Evolutionary conservation across 2,797 vertebrate genomes (phyloP), one percentile per base, ranked within the genome.

Genomic region (Trachops cirrhosus): DNA sequence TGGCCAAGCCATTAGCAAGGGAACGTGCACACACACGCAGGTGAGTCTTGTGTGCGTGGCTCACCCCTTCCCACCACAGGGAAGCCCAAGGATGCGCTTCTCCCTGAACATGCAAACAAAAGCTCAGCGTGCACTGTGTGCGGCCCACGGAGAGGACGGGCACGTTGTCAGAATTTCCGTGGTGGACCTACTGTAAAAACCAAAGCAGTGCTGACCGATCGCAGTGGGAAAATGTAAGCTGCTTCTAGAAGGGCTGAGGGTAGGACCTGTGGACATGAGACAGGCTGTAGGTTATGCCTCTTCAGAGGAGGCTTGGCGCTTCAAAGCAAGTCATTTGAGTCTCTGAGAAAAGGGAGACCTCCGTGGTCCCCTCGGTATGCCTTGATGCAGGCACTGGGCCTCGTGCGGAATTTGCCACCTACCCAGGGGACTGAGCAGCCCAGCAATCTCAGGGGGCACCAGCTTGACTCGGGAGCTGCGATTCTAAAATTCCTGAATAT

Each of bases 251-350:
- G 89, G 77, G 34, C 75, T 57, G 32, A 78, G 57, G 6, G 18
- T n/a, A 39, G 9, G 22, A 10, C 54, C 21, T 54, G 32, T n/a
- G 22, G 39, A 74, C 3, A 11, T 18, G 14, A 15, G 71, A 5
- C 11, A 39, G 50, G 5, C n/a, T 95, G 34, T 67, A 70, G 78
- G 71, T 71, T 32, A 86, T 15, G 24, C 41, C 57, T 86, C 26
- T 44, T 89, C 37, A 12, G 48, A 73, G 52, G 94, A 62, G 14
- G 18, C 6, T 67, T 48, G 52, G 39, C 22, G 44, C 46, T 37
- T 92, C 52, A 83, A 67, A 94, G 75, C 39, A 70, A 82, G 68
- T 89, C 67, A 6, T 82, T 94, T 4, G 6, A 77, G 37, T 77
- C 64, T 80, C 26, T 22, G 41, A 77, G 39, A 71, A 32, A 64